Evolutionary conservation across 2,797 vertebrate species (phyloP), one percentile per base, ranked within the genome.

Genomic region (Alca torda): DNA sequence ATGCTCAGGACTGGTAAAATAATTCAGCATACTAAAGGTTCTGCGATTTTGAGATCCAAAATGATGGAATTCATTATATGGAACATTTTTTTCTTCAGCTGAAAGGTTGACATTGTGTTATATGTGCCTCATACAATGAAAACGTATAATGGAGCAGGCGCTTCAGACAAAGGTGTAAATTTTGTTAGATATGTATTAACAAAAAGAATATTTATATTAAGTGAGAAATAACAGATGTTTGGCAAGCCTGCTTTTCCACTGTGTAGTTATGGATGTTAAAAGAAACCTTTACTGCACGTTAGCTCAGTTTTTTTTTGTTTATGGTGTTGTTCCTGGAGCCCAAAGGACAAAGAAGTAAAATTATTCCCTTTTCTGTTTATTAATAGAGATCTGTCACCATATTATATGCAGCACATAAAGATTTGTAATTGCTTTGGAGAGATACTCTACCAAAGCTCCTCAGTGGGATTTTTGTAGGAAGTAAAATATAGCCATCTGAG

Each of bases 341-440:
- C 43, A 89, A 85, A 76, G 51, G 33, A 73, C 13, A 76, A 65
- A 77, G 51, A 61, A 54, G 43, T 57, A 85, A 93, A 93, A 95
- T 65, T 56, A 78, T 92, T 90, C n/a, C 3, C 81, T 87, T 65
- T 81, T 53, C 37, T 86, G 16, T 89, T 86, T 81, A 77, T 90
- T 84, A 75, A 89, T 81, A 89, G 41, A 84, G 33, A 48, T 51
- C 61, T 93, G 87, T 83, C 82, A 91, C 46, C 20, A 50, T 84
- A 56, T 54, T 92, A 81, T 89, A 91, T 87, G 64, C 72, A 69
- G 13, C 43, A 83, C 46, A 68, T 87, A 95, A 89, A 87, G 46
- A 87, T 83, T 65, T 83, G 37, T 87, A 87, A 93, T 91, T 94
- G 68, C 39, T 80, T 93, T 85, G 70, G 74, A 93, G 61, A 87